Evolutionary conservation across 2,797 vertebrate genomes (phyloP), one percentile per base, ranked within the genome.

Genomic region (Atherinosoma microstoma): DNA sequence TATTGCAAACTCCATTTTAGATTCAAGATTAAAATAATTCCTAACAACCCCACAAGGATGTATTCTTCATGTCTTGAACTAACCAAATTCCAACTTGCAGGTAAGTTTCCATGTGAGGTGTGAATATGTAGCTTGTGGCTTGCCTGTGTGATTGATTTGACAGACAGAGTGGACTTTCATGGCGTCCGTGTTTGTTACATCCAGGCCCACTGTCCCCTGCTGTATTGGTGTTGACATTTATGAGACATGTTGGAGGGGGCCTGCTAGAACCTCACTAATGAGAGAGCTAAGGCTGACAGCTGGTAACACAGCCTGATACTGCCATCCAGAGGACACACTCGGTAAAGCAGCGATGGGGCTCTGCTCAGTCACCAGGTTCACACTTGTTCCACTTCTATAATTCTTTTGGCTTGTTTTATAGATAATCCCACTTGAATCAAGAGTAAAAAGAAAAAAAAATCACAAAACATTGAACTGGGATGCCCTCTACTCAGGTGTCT

Each of bases 141-240:
- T 83, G 91, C 71, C 91, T 90, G 92, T 81, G 92, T 96, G 96
- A 97, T 96, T 96, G 97, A 97, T 98, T 97, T 96, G 96, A 96
- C 95, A 96, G 91, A 96, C 94, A 94, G 94, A 96, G 95, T 96
- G 96, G 96, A 97, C 96, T 96, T 95, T 93, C 91, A 95, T 94
- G 94, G 95, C 95, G 93, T 97, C 95, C 96, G 95, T 96, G 96
- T 98, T 97, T 97, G 96, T 96, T 96, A 96, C 96, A 96, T 96
- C 95, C 94, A 95, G 95, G 95, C 95, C 93, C 95, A 95, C 96
- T 94, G 95, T 96, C 97, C 96, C 96, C 96, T 94, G 95, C 96
- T 97, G 96, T 95, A 98, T 96, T 95, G 95, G 96, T 95, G 96
- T 96, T 96, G 96, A 97, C 96, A 96, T 97, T 97, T 97, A 96